Percentiles rank a stretch among this genome's conserved stretches.
Evolutionary conservation across 2,113 vertebrate genomes (phyloP).

Genomic region (Channa argus): DNA sequence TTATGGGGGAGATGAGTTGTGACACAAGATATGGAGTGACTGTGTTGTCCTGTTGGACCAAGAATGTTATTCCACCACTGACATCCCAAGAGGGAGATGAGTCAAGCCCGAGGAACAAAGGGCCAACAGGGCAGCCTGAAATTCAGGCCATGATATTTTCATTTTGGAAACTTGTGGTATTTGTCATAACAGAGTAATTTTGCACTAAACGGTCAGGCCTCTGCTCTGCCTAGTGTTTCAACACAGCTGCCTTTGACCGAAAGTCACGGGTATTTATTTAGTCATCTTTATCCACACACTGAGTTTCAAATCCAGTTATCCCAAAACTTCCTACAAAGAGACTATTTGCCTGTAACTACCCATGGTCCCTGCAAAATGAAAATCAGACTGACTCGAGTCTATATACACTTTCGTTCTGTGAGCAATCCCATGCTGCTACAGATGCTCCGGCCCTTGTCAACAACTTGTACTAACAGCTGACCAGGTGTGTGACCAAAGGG

Average conservation of each 20-base stretch:
- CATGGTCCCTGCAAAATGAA: too few species aligned
- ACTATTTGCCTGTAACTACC: too few species aligned
- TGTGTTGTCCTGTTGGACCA: slow-evolving; percentile 43
- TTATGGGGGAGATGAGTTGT: slow-evolving; percentile 61
- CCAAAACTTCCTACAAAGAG: not conserved
- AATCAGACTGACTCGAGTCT: slow-evolving; percentile 20
- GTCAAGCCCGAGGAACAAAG: slow-evolving; percentile 48
- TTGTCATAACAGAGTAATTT: not conserved
- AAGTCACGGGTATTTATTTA: too few species aligned
- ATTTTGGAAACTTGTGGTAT: slow-evolving; percentile 19
- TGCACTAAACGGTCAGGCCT: not conserved
- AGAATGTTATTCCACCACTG: slow-evolving; percentile 56
- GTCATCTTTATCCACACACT: not conserved
- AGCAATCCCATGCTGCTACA: slow-evolving; percentile 37
- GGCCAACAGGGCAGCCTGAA: slow-evolving; percentile 26
- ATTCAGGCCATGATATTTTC: slow-evolving; percentile 42
- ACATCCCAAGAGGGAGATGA: slow-evolving; percentile 59
- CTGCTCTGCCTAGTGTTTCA: not conserved
- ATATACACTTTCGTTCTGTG: slow-evolving; percentile 28
- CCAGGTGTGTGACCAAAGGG: slow-evolving; percentile 68
- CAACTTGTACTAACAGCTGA: slow-evolving; percentile 71
- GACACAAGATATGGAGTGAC: slow-evolving; percentile 56
- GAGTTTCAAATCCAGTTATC: not conserved
- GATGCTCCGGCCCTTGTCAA: slow-evolving; percentile 60
- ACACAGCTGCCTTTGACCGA: not conserved